Evolutionary conservation across 2,888 invertebrate species (phyloP).

Genomic region (Alitta virens): DNA sequence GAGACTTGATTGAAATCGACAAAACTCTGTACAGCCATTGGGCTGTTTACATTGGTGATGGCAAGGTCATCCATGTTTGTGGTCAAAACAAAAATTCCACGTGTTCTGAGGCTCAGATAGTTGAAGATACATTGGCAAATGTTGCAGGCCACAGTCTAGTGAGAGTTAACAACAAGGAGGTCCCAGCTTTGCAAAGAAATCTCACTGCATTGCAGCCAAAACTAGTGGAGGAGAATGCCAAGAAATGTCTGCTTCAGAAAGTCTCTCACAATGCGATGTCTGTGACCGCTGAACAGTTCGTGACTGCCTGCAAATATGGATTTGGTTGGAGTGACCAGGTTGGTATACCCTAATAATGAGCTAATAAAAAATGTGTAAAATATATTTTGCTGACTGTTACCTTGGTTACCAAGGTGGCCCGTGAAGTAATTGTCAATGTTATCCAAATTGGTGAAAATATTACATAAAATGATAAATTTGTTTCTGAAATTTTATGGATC

Average conservation of each 20-base stretch:
- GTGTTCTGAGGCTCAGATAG: conserved; percentile 29
- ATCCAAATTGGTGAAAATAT: too few species aligned
- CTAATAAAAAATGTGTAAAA: too few species aligned
- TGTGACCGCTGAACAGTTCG: conserved; percentile 45
- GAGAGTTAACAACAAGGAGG: conserved; percentile 47
- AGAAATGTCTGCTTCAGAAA: conserved; percentile 30
- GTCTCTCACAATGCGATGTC: conserved; percentile 41
- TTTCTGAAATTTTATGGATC: too few species aligned
- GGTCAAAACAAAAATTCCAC: conserved; percentile 33
- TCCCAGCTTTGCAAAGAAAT: conserved; percentile 38
- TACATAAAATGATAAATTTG: too few species aligned
- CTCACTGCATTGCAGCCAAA: conserved; percentile 32
- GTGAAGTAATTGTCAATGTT: too few species aligned
- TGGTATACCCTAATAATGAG: too few species aligned
- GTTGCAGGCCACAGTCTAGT: conserved; percentile 36
- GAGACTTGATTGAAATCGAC: conserved; percentile 45
- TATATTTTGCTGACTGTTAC: too few species aligned
- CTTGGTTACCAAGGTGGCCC: too few species aligned
- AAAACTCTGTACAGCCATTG: conserved; percentile 42
- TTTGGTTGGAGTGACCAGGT: conserved; percentile 49
- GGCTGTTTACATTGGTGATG: conserved; percentile 42
- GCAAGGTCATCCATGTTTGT: conserved; percentile 38
- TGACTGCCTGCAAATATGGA: conserved; percentile 46
- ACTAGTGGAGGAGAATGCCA: conserved; percentile 32
- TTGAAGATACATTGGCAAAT: conserved; percentile 28